Evolutionary conservation across 2,797 vertebrate genomes (phyloP), one percentile per base, ranked within the genome.

Genomic region (Phylloscopus collybita): DNA sequence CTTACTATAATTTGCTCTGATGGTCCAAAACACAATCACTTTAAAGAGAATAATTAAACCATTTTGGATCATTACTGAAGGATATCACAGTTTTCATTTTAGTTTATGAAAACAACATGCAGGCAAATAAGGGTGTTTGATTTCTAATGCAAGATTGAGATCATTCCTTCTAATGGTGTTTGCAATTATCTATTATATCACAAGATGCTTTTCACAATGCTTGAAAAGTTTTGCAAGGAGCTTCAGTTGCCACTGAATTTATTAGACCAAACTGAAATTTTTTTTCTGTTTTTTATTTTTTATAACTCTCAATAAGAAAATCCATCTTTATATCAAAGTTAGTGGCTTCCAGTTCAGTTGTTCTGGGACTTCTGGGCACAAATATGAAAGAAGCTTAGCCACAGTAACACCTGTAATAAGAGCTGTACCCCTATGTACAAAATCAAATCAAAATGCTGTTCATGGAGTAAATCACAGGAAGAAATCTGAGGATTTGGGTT

Each of bases 31-130:
- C 30, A 65, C 25, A 92, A 42, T 45, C 38, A 25, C n/a, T 88
- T 96, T 44, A 84, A 93, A 93, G 45, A 74, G 23, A 88, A 80
- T 90, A 76, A 80, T 53, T 79, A 83, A 71, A 91, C 13, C 2
- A 73, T 78, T 96, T 90, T 88, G 80, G 75, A 85, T 93, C 81
- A 86, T 76, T 95, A 76, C 53, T 92, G 81, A 96, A 95, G 76
- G 74, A 95, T 89, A 76, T 38, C 70, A 66, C 72, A 67, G 51
- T 86, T 91, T 96, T 93, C 51, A 49, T 84, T 94, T 92, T 38
- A 82, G 23, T 50, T 83, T 80, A n/a, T 51, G 20, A 69, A 83
- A 88, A 64, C 45, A 88, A 14, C 40, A 27, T 56, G 67, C 14
- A 53, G 51, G 14, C 62, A 89, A 95, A 93, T 13, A 92, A 70